Percentiles rank a stretch among this genome's conserved stretches.
These are phyloP conservation scores for Drosophila malerkotliana DNA, from an alignment of 1,140 invertebrate species.

Conservation along the genomic window DNA sequence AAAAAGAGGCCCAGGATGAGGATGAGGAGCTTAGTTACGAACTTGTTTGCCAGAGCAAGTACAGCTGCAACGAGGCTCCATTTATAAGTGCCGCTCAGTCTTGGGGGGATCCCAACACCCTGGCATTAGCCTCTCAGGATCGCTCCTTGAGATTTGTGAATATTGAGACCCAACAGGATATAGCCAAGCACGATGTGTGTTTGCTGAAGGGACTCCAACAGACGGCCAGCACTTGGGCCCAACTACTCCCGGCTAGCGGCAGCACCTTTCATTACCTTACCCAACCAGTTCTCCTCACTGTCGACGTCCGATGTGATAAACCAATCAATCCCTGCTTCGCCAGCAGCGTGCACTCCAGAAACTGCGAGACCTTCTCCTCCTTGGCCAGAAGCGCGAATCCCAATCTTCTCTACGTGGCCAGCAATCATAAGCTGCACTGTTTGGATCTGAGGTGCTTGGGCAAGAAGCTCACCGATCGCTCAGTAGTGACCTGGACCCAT, in stretches of 20 bases:
- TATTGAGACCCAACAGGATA: constrained; percentile 34
- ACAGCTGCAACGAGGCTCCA: constrained; percentile 25
- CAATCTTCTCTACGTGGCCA: constrained; percentile 62
- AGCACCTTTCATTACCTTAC: constrained; percentile 52
- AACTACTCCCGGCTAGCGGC: constrained; percentile 31
- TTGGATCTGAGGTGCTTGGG: constrained; percentile 60
- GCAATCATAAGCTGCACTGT: constrained; percentile 68
- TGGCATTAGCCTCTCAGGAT: constrained; percentile 61
- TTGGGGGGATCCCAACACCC: not conserved
- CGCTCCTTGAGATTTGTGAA: constrained; percentile 52
- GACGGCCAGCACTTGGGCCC: constrained; percentile 54
- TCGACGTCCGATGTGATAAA: constrained; percentile 47
- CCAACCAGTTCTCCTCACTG: constrained; percentile 54
- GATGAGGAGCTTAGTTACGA: constrained; percentile 17
- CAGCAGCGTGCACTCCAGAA: constrained; percentile 36
- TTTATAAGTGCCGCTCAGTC: constrained; percentile 51
- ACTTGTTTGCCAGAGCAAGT: constrained; percentile 30
- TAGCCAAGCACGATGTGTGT: constrained; percentile 53
- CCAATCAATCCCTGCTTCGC: constrained; percentile 59
- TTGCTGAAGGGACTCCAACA: constrained; percentile 27
- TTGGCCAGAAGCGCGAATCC: constrained; percentile 50
- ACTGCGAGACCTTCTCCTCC: constrained; percentile 58
- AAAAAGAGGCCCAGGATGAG: not conserved
- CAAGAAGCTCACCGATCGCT: constrained; percentile 51
- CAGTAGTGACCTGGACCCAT: constrained; percentile 68